Base-by-base conservation (phyloP, 2,888 invertebrate species). In the Callyntrura sp. region DNA sequence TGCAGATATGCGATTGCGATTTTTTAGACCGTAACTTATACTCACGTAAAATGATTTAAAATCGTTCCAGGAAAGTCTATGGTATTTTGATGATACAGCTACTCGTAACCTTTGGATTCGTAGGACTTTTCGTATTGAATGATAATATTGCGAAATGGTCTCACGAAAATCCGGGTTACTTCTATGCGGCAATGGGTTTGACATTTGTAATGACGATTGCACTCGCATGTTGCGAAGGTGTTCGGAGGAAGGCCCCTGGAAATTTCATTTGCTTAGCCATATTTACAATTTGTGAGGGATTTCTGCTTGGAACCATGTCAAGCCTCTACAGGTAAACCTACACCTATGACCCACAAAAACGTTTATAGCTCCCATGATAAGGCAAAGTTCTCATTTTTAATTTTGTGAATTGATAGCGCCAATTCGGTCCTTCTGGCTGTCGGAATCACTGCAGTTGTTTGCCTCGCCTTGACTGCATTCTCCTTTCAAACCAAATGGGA, bases 401-500 rank as follows among this genome's bases (percentile, higher is more conserved):
- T 20, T 23, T 48, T 76, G 94, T 97, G 99, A 90, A 97, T 98
- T 65, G 62, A 9, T 94, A 92, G 95, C 14, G 86, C 90, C 6
- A 82, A 92, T 11, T 28, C 93, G 9, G 92, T 92, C 25, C 76
- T 92, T n/a, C 83, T 92, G 95, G 99, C 98, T 0, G 97, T 97
- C n/a, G 98, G 98, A 0, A 97, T 98, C 85, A 98, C 98, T 12
- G 96, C 97, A 12, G 97, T 96, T 0, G 96, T 99, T 28, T 97
- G 97, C 92, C 95, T 99, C 12, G 97, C 96, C 0, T 95, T 99
- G 88, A 99, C 99, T 0, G 93, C 98, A 79, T 99, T 99, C 95
- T 98, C 99, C 4, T 97, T 98, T 95, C 99, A 99, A 95, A 98
- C 98, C 0, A 98, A 97, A 94, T 97, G 96, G 95, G 98, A 98